Evolutionary conservation across 2,888 invertebrate species (phyloP).

Genomic region (Pachliopta kotzebuea): DNA sequence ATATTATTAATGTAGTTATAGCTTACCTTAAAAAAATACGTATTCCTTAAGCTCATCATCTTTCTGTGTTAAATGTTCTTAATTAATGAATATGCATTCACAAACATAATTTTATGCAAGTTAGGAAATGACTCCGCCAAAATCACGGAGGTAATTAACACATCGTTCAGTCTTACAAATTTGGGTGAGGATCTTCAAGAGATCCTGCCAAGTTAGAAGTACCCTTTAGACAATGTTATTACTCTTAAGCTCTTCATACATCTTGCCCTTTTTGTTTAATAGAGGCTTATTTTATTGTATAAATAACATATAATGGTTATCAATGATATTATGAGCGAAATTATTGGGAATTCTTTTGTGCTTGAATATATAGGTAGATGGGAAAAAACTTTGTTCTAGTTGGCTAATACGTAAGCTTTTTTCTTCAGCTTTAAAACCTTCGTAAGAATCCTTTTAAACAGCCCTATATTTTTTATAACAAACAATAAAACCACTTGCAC

Average conservation of each 20-base stretch:
- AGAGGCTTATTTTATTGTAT: background rate
- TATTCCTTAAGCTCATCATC: too few species aligned
- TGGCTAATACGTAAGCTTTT: too few species aligned
- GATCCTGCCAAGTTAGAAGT: constrained; percentile 15
- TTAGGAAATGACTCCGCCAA: background rate
- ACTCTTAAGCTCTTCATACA: background rate
- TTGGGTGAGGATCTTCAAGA: constrained; percentile 8
- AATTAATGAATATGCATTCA: too few species aligned
- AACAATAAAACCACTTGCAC: constrained; percentile 22
- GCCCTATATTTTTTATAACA: constrained; percentile 12
- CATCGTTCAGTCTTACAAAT: constrained; percentile 11
- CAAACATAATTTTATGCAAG: background rate
- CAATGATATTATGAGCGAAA: too few species aligned
- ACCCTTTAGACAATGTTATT: constrained; percentile 7
- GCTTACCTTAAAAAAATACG: too few species aligned
- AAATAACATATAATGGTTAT: background rate
- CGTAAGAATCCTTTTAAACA: background rate
- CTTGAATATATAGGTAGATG: too few species aligned
- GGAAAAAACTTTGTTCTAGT: too few species aligned
- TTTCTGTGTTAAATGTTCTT: too few species aligned
- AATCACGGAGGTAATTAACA: background rate
- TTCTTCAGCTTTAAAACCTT: background rate
- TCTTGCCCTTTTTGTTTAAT: background rate
- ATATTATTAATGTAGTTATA: too few species aligned
- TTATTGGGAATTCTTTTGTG: too few species aligned